Evolutionary conservation across 2,888 invertebrate genomes (phyloP).

Genomic region (Oscheius sp.): DNA sequence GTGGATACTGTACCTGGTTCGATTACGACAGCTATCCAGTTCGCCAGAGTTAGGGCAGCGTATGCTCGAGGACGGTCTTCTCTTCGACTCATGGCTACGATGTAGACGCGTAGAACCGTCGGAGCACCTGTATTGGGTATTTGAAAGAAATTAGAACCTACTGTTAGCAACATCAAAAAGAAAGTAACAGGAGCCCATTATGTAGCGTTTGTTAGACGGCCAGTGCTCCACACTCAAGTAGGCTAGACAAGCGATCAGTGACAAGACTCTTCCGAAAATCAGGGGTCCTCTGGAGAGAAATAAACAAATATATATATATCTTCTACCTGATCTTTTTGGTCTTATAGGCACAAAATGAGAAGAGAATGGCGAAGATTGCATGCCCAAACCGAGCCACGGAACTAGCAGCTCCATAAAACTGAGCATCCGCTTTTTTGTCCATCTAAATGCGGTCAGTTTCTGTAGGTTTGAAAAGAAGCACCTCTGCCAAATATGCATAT

Average conservation of each 20-base stretch:
- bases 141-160: constrained; percentile 1
- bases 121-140: constrained; percentile 37
- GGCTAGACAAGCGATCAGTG: constrained; percentile 46
- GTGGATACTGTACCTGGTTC: constrained; percentile 43
- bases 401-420: constrained; percentile 56
- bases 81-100: constrained; percentile 42
- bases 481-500: constrained; percentile 6
- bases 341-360: constrained; percentile 55
- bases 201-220: constrained; percentile 40
- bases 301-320: neutral
- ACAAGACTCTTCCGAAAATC: constrained; percentile 42
- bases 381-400: constrained; percentile 51
- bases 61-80: constrained; percentile 48
- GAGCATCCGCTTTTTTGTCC: constrained; percentile 46
- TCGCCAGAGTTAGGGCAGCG: constrained; percentile 43
- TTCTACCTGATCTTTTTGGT: constrained; percentile 46
- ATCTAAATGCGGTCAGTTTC: constrained; percentile 38
- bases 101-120: constrained; percentile 49
- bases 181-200: constrained; percentile 49
- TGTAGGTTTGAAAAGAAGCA: neutral
- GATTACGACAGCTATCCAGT: constrained; percentile 46
- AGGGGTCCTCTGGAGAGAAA: constrained; percentile 40
- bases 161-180: constrained; percentile 48
- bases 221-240: constrained; percentile 51
- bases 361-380: constrained; percentile 53